phyloP scores from a whole-genome alignment of 2,113 vertebrate species.

The Eupsittula cactorum region DNA sequence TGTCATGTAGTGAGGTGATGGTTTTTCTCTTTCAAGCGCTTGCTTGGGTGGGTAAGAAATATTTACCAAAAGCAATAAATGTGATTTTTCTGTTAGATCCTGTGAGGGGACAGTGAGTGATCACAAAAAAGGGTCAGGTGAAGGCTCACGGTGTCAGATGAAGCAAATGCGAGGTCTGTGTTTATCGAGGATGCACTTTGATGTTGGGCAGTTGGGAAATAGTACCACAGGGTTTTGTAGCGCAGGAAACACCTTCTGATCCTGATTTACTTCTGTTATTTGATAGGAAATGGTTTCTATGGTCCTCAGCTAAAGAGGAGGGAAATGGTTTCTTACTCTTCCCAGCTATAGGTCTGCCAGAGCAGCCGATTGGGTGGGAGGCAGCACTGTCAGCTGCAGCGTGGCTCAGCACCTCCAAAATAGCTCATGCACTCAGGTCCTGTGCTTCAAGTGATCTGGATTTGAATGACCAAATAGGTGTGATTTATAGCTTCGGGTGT shows the following conservation, averaged over 20 bases:
- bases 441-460: background rate
- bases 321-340: background rate
- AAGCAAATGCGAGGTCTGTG: background rate
- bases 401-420: background rate
- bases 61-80: background rate
- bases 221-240: background rate
- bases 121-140: background rate
- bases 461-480: background rate
- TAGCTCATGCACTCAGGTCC: background rate
- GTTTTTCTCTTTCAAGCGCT: background rate
- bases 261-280: background rate
- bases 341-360: background rate
- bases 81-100: background rate
- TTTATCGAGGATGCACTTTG: background rate
- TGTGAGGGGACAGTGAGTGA: background rate
- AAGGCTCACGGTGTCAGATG: background rate
- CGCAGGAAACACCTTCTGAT: background rate
- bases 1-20: background rate
- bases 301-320: background rate
- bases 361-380: background rate
- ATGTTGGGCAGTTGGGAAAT: background rate
- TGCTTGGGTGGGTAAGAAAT: background rate
- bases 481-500: background rate
- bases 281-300: background rate
- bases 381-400: rapidly evolving